Percentiles rank a stretch among this genome's conserved stretches.
Conservation (phyloP, 2,113 vertebrate genomes). For the Sphaerodactylus townsendi region DNA sequence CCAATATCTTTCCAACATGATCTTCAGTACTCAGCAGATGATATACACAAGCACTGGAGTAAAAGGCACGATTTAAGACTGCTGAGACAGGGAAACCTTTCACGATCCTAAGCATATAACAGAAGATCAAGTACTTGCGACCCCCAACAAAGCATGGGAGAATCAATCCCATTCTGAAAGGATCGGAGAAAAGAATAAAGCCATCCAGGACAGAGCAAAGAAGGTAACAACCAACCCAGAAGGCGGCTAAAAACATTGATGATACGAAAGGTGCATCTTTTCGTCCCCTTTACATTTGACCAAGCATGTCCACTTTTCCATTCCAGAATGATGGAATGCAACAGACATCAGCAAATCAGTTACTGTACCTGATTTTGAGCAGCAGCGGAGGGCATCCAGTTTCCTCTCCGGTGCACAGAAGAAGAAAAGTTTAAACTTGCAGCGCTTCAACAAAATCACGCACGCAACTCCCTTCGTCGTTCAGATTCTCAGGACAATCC, state of each 20-base stretch:
- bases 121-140: not conserved
- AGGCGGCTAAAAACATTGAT: not conserved
- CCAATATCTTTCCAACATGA: not conserved
- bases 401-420: conserved; percentile 31
- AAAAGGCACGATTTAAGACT: not conserved
- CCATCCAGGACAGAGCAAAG: not conserved
- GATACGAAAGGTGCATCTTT: not conserved
- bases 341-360: not conserved
- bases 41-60: not conserved
- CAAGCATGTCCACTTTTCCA: not conserved
- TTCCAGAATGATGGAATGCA: not conserved
- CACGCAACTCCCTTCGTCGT: not conserved
- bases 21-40: not conserved
- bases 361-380: conserved; percentile 72
- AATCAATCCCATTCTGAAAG: not conserved
- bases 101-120: not conserved
- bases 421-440: not conserved
- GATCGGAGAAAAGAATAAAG: not conserved
- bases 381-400: conserved; percentile 66
- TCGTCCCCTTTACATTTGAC: not conserved
- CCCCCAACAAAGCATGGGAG: not conserved
- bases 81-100: not conserved
- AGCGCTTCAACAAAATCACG: not conserved
- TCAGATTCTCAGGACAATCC: conserved; percentile 15
- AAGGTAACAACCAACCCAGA: not conserved